Evolutionary conservation across 2,797 vertebrate genomes (phyloP).

Genomic region (Chelonia mydas): DNA sequence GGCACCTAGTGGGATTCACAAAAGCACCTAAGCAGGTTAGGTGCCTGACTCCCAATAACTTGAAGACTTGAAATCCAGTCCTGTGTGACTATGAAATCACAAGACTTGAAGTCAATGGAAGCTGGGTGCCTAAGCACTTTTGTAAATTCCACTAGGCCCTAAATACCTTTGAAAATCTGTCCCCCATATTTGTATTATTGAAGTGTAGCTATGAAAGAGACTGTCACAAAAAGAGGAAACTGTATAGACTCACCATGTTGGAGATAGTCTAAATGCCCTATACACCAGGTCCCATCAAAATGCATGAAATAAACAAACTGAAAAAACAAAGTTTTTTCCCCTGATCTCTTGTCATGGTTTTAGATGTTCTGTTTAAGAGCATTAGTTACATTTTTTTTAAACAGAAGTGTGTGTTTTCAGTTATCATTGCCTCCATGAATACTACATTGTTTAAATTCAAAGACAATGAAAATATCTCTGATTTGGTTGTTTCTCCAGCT

Average conservation of each 20-base stretch:
- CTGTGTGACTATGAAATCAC: accelerated
- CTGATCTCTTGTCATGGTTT: neutral
- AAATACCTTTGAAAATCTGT: too few species aligned
- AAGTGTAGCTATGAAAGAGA: neutral
- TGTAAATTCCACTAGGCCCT: too few species aligned
- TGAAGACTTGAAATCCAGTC: neutral
- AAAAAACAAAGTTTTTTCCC: neutral
- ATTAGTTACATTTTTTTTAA: neutral
- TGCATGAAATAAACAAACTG: neutral
- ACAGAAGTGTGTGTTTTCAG: neutral
- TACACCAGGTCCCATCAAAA: neutral
- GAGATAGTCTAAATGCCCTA: neutral
- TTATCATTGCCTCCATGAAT: neutral
- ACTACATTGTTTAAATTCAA: neutral
- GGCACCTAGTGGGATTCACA: neutral
- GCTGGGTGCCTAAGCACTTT: too few species aligned
- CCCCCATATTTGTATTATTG: too few species aligned
- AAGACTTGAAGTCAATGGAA: neutral
- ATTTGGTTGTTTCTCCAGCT: neutral
- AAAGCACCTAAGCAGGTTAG: neutral
- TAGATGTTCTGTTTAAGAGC: neutral
- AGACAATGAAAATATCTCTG: neutral
- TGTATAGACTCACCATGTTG: neutral
- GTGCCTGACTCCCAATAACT: neutral
- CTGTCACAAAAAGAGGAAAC: neutral